Evolutionary conservation across 2,113 vertebrate genomes (phyloP), one percentile per base, ranked within the genome.

Genomic region (Chaetodon trifascialis): DNA sequence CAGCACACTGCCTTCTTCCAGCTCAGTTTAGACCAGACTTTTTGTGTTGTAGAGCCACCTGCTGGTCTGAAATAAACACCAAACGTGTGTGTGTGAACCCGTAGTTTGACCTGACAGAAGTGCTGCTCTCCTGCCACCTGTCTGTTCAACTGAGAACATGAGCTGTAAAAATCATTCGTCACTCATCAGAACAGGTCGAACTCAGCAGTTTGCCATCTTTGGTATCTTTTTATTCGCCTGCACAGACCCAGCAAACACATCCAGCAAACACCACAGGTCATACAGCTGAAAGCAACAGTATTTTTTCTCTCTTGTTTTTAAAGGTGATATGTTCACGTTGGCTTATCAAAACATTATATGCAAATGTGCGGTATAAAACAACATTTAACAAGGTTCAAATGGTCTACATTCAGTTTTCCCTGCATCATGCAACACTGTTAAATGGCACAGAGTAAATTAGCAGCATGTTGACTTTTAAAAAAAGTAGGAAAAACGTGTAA

Each of bases 21-120:
- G 67, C 10, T 40, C 34, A 4, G 3, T 76, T 74, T 21, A 16
- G 4, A 4, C 1, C 6, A 10, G 21, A 69, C 23, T 72, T 30
- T 58, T 76, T 75, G 25, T 89, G 36, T 79, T 89, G 42, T 25
- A 62, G 71, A 78, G 72, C 91, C 90, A 72, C 78, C 89, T 88
- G 58, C 64, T 91, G 91, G 79, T 49, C 5, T 21, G 38, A 69
- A 60, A 25, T 23, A 30, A 63, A 62, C 34, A 54, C 15, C 16
- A 38, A 11, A 11, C 16, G 5, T 15, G 55, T 15, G 55, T 15
- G 23, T 4, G 21, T 15, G 11, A 30, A 21, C 5, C 62, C 44
- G 23, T 15, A 9, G 60, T 15, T 58, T 68, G 47, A 62, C 12
- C 36, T 47, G 58, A 51, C 7, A 47, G 42, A 5, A 36, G 55